These are phyloP conservation scores for Cheilosia variabilis DNA, from an alignment of 2,888 invertebrate species.

Conservation along the genomic window DNA sequence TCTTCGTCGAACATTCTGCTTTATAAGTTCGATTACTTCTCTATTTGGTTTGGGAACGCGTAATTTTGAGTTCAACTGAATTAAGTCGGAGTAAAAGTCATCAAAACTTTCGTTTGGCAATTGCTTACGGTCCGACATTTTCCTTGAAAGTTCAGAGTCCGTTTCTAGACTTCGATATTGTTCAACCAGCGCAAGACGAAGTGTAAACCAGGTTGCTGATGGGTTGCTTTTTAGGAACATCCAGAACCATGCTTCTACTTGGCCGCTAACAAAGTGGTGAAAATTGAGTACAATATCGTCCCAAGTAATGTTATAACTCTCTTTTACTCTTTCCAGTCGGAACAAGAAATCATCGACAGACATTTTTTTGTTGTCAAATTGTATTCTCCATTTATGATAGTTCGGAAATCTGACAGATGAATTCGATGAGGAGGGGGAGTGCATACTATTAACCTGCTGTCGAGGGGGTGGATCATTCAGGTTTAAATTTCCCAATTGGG, in stretches of 20 bases:
- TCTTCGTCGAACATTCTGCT: neutral
- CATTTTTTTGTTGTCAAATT: neutral
- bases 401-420: no score
- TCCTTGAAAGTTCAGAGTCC: neutral
- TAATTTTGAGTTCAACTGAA: neutral
- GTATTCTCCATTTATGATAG: no score
- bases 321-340: no score
- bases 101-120: neutral
- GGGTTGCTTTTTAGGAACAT: neutral
- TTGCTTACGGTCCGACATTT: neutral
- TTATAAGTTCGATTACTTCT: neutral
- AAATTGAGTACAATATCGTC: neutral
- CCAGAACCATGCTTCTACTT: neutral
- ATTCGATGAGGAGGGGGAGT: no score
- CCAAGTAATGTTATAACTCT: neutral
- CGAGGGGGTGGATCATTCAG: no score
- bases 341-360: no score
- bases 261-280: neutral
- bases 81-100: neutral
- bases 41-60: neutral
- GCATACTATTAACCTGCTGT: no score
- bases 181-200: neutral
- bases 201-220: neutral
- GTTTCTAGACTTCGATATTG: constrained; percentile 16
- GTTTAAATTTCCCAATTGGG: no score